phyloP scores from a whole-genome alignment of 2,113 vertebrate species.

The Eurypyga helias region DNA sequence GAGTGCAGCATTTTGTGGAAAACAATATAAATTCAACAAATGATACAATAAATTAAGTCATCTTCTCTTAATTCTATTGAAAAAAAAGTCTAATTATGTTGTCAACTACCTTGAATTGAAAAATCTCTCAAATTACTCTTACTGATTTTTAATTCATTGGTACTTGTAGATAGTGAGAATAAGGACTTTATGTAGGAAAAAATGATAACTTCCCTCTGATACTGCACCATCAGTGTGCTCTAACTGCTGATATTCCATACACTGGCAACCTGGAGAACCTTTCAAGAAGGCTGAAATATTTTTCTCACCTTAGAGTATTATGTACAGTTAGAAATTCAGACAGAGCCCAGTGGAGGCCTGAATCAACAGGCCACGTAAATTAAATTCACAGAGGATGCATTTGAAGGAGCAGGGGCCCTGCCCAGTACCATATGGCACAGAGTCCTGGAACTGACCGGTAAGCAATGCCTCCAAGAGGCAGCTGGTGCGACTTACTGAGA shows the following conservation, averaged over 20 bases:
- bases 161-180: neutral
- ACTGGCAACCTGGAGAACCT: neutral
- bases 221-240: neutral
- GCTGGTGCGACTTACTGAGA: conserved; percentile 86
- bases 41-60: neutral
- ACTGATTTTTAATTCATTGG: neutral
- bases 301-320: neutral
- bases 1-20: neutral
- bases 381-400: neutral
- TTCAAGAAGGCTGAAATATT: neutral
- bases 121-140: neutral
- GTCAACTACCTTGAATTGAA: neutral
- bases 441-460: neutral
- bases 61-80: neutral
- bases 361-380: neutral
- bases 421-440: neutral
- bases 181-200: neutral
- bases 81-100: neutral
- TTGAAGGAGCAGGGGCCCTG: neutral
- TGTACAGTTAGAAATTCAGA: neutral
- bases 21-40: neutral
- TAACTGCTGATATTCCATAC: neutral
- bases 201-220: neutral
- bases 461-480: neutral
- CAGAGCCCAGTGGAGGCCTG: neutral